phyloP scores from a whole-genome alignment of 2,113 vertebrate genomes.

The Leucosticte australis region DNA sequence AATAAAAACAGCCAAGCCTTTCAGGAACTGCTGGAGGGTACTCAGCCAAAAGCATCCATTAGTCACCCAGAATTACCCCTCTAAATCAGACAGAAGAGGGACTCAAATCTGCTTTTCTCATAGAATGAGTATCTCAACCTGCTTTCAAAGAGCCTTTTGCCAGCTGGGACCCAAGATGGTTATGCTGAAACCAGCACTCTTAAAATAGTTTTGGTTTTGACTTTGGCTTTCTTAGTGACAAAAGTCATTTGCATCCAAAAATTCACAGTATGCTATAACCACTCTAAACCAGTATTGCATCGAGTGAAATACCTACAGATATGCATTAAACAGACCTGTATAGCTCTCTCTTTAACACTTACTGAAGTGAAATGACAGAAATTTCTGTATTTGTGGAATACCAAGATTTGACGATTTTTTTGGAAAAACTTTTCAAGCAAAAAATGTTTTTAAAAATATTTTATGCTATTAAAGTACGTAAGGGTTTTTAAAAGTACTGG shows the following conservation, averaged over 20 bases:
- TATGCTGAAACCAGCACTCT: constrained; percentile 42
- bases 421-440: neutral
- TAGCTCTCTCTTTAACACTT: neutral
- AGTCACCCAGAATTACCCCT: constrained; percentile 46
- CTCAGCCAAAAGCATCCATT: constrained; percentile 45
- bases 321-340: neutral
- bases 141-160: constrained; percentile 23
- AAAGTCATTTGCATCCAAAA: neutral
- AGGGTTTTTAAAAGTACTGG: neutral
- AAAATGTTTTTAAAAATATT: neutral
- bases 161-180: constrained; percentile 30
- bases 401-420: neutral
- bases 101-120: constrained; percentile 4
- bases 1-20: constrained; percentile 24
- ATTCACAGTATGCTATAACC: neutral
- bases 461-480: neutral
- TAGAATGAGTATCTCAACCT: constrained; percentile 1
- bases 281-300: fast-evolving
- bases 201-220: constrained; percentile 44
- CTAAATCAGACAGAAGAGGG: constrained; percentile 39
- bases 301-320: neutral
- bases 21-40: constrained; percentile 42
- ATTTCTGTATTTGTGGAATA: neutral
- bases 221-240: neutral
- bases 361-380: neutral